A percentile compares a stretch with the other conserved stretches of the same genome.
Conservation (phyloP, 2,797 vertebrate species). For the Melanotaenia nigrans region DNA sequence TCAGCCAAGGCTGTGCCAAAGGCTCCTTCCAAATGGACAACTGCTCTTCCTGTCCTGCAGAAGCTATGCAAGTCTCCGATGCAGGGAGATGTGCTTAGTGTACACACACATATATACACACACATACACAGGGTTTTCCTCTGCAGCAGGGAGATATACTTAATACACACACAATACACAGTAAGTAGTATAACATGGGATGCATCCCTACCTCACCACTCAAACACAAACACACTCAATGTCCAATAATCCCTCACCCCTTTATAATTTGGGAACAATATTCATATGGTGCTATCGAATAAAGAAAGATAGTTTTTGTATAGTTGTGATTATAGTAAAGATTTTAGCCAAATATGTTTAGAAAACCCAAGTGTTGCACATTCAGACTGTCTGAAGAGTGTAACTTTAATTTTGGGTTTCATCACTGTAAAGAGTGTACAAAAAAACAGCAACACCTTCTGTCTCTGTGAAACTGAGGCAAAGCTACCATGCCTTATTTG, state of each 20-base stretch:
- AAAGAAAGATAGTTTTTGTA: conserved; percentile 60
- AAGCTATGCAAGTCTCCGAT: conserved; percentile 81
- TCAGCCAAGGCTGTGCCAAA: conserved; percentile 75
- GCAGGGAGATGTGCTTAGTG: conserved; percentile 75
- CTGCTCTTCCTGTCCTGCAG: conserved; percentile 79
- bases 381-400: conserved; percentile 20
- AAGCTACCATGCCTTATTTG: conserved; percentile 63
- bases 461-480: conserved; percentile 22
- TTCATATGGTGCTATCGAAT: conserved; percentile 80
- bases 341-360: conserved; percentile 62
- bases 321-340: conserved; percentile 48
- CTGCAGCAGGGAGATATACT: conserved; percentile 60
- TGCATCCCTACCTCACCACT: conserved; percentile 65
- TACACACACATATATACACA: conserved; percentile 40
- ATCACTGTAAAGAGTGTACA: conserved; percentile 32
- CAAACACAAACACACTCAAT: conserved; percentile 40
- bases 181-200: conserved; percentile 56
- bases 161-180: conserved; percentile 38
- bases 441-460: conserved; percentile 56
- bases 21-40: conserved; percentile 72
- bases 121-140: conserved; percentile 45
- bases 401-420: conserved; percentile 10
- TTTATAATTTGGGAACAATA: conserved; percentile 81
- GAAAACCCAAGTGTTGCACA: conserved; percentile 38
- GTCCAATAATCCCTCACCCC: conserved; percentile 64